Evolutionary conservation across 2,888 invertebrate species (phyloP), one percentile per base, ranked within the genome.

Genomic region (Limnephilus auricula): DNA sequence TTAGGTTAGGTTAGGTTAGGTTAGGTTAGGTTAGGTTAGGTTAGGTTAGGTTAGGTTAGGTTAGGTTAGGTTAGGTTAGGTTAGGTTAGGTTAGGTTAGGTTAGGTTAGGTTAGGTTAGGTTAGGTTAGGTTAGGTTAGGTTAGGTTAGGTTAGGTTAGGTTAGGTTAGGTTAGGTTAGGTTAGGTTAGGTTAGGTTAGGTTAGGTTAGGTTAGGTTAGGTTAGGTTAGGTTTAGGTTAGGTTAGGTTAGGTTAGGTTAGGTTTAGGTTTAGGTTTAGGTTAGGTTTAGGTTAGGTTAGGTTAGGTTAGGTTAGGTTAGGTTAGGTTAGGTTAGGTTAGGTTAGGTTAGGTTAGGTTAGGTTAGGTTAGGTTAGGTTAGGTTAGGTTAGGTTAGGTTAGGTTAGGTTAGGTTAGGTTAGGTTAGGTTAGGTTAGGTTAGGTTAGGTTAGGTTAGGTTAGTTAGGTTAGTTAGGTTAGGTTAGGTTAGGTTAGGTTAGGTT

Each of bases 1-100:
- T 92, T 90, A 89, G 91, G 92, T 91, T 91, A 89, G 90, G 92
- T 92, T 92, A 83, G 92, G 90, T 85, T 79, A 79, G 50, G 88
- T 88, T 79, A 79, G 34, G 50, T 87, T 30, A 30, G 34, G 87
- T 45, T 50, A 50, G 34, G 88, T 88, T 79, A 79, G 50, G 88
- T 88, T 79, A 79, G 88, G 88, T 88, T 79, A 32, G 50, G 88
- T 88, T 34, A 79, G 50, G 88, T 88, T 79, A 79, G 50, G 88
- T 88, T 79, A 79, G 50, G 88, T 88, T 88, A 88, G 50, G 88
- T 88, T 88, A 88, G 50, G 88, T 88, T 88, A 88, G 50, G 88
- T 88, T 88, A 88, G 50, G 88, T 88, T 88, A 88, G 50, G 88
- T 88, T 88, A 85, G 34, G 85, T 85, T 85, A 85, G 34, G 85